A percentile compares a stretch with the other conserved stretches of the same genome.
phyloP scores from a whole-genome alignment of 2,113 vertebrate species.

The Albula goreensis region DNA sequence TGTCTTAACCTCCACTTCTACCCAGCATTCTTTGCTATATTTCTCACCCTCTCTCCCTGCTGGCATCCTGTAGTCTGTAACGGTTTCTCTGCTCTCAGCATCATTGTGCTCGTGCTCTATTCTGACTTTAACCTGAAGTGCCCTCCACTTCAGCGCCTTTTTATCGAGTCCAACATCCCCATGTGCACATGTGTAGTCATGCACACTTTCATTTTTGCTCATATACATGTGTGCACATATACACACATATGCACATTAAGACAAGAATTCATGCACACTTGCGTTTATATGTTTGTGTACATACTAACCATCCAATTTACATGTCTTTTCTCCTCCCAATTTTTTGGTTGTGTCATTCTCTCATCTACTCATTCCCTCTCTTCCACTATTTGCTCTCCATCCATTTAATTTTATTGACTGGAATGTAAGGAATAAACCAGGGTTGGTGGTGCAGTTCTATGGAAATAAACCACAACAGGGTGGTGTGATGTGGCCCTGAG shows the following conservation, averaged over 20 bases:
- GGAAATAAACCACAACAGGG: too few species aligned
- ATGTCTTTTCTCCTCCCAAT: too few species aligned
- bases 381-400: too few species aligned
- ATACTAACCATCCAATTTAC: too few species aligned
- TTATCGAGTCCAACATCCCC: background rate
- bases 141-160: background rate
- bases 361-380: too few species aligned
- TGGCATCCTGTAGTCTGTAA: background rate
- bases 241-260: background rate
- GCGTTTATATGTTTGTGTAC: too few species aligned
- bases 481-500: too few species aligned
- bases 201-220: background rate
- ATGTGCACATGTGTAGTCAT: background rate
- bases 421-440: too few species aligned
- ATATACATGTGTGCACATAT: background rate
- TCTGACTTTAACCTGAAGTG: background rate
- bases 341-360: too few species aligned
- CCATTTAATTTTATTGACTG: too few species aligned
- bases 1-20: conserved; percentile 14
- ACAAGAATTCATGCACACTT: background rate
- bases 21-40: background rate
- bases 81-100: conserved; percentile 54
- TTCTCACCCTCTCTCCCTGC: conserved; percentile 15
- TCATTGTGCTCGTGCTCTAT: background rate
- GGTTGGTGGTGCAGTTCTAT: too few species aligned